These are phyloP conservation scores for Anguilla pacifica DNA, from an alignment of 2,797 vertebrate genomes.

Conservation along the genomic window DNA sequence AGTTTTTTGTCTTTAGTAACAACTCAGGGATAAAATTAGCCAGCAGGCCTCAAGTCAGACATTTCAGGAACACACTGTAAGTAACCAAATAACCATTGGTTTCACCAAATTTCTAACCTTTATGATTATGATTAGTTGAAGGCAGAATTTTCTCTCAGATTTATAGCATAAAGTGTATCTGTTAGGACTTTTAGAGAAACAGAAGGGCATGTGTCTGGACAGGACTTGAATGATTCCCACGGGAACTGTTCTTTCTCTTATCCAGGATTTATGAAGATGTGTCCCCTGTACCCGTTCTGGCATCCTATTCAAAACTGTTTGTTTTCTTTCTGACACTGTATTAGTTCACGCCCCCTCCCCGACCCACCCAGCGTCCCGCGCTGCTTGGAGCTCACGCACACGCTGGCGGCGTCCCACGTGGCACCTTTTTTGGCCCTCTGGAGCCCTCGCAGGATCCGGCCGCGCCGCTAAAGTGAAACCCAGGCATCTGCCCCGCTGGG, in stretches of 20 bases:
- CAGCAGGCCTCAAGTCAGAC: not conserved
- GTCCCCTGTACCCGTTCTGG: not conserved
- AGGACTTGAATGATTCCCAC: not conserved
- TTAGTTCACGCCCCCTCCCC: not conserved
- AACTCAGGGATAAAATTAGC: not conserved
- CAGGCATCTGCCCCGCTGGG: slow-evolving; percentile 7
- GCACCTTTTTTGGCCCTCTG: not conserved
- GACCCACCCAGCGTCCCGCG: not conserved
- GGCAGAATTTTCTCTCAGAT: not conserved
- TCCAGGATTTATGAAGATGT: not conserved
- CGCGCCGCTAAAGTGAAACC: not conserved
- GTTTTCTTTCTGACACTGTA: not conserved
- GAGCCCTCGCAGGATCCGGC: not conserved
- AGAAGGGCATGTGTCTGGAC: not conserved
- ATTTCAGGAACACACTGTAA: not conserved
- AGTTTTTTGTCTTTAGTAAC: not conserved
- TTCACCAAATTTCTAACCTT: not conserved
- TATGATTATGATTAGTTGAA: not conserved
- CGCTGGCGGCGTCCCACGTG: not conserved
- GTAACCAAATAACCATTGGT: too few species aligned
- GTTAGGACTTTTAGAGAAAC: not conserved
- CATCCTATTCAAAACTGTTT: not conserved
- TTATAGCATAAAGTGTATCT: not conserved
- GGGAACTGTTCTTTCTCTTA: not conserved
- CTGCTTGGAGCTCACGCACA: too few species aligned